phyloP scores from a whole-genome alignment of 2,797 vertebrate species.

The Sciurus carolinensis region DNA sequence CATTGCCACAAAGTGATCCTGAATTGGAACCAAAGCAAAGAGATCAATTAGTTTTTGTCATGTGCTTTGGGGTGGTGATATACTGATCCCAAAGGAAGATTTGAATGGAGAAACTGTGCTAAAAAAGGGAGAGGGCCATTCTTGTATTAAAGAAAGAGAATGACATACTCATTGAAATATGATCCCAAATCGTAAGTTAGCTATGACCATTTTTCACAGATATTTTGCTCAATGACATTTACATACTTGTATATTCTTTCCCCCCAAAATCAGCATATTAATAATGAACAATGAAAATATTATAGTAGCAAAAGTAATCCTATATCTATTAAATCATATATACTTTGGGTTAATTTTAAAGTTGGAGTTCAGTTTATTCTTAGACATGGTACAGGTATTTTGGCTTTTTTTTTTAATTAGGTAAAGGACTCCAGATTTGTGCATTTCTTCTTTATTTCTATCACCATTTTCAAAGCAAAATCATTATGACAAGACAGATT shows the following conservation, averaged over 20 bases:
- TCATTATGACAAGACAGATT: not conserved
- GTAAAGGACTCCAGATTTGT: not conserved
- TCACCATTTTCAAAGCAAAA: slow-evolving; percentile 38
- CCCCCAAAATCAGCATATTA: not conserved
- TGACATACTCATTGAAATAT: not conserved
- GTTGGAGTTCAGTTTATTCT: slow-evolving; percentile 22
- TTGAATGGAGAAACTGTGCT: not conserved
- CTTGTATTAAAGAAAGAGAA: not conserved
- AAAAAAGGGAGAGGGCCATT: not conserved
- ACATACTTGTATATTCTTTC: not conserved
- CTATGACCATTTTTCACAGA: not conserved
- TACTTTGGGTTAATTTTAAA: slow-evolving; percentile 17
- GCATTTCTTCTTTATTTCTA: slow-evolving; percentile 22
- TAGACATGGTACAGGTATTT: not conserved
- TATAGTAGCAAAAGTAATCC: not conserved
- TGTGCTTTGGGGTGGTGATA: not conserved
- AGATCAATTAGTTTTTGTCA: not conserved
- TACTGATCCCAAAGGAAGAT: not conserved
- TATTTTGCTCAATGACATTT: slow-evolving; percentile 3
- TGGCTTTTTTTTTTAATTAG: not conserved
- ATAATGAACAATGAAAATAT: slow-evolving; percentile 12
- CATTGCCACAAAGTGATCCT: not conserved
- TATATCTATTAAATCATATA: not conserved
- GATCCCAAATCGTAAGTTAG: not conserved
- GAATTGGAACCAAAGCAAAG: not conserved